Evolutionary conservation across 2,113 vertebrate species (phyloP).

Genomic region (Vombatus ursinus): DNA sequence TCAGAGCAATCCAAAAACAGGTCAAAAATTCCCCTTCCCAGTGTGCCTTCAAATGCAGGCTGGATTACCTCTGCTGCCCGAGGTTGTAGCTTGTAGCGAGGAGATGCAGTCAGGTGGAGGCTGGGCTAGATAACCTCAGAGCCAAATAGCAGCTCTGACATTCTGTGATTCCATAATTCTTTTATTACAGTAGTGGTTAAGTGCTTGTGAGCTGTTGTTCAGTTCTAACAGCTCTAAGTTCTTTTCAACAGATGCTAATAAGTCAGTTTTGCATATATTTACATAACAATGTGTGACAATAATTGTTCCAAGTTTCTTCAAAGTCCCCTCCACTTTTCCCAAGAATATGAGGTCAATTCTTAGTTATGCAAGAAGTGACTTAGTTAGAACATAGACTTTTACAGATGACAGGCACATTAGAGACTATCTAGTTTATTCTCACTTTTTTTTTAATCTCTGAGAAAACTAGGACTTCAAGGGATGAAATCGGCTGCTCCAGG

Average conservation of each 20-base stretch:
- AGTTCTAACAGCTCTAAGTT: neutral
- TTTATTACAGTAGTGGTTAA: neutral
- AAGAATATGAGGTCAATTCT: neutral
- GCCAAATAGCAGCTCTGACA: neutral
- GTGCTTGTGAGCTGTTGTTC: neutral
- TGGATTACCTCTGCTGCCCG: neutral
- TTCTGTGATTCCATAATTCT: neutral
- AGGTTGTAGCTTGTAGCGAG: neutral
- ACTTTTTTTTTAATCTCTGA: neutral
- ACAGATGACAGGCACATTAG: neutral
- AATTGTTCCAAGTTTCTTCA: neutral
- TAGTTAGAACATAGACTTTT: neutral
- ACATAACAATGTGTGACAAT: neutral
- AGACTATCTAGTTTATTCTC: neutral
- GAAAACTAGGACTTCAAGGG: neutral
- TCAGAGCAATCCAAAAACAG: neutral
- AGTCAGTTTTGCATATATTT: neutral
- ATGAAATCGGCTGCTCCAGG: neutral
- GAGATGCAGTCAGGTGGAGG: neutral
- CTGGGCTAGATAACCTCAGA: neutral
- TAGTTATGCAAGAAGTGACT: neutral
- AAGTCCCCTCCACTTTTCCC: neutral
- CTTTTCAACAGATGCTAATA: neutral
- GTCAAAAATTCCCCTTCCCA: neutral
- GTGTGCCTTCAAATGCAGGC: neutral